Evolutionary conservation across 92 coral and sea anemone genomes (phyloP).

Genomic region (Pocillopora meandrina): DNA sequence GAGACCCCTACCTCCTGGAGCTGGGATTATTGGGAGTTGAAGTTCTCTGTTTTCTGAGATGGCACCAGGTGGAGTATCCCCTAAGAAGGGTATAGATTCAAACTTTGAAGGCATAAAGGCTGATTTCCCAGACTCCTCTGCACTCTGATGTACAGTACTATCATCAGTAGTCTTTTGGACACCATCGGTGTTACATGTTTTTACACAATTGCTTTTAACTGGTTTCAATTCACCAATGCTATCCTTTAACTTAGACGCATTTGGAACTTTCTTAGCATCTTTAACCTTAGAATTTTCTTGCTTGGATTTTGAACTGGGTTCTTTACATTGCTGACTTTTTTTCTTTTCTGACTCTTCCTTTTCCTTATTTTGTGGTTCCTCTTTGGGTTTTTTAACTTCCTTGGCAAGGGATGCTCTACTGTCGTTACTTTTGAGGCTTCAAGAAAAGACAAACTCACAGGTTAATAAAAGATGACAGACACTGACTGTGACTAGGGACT

Average conservation of each 20-base stretch:
- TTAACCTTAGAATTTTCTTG: neutral
- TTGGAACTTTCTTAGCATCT: neutral
- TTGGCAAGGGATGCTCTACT: neutral
- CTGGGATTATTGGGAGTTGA: neutral
- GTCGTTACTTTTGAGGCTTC: neutral
- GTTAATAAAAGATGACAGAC: neutral
- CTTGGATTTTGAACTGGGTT: neutral
- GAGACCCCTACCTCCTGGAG: neutral
- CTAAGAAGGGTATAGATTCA: slow-evolving; percentile 42
- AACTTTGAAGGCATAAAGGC: slow-evolving; percentile 9
- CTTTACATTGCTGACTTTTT: neutral
- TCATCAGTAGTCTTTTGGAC: neutral
- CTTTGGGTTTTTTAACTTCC: slow-evolving; percentile 11
- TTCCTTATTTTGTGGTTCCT: neutral
- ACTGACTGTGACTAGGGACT: too few species aligned
- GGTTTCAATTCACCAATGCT: neutral
- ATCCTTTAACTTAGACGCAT: neutral
- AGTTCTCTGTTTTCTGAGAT: neutral
- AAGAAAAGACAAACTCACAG: neutral
- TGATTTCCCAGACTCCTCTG: neutral
- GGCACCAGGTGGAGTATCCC: slow-evolving; percentile 19
- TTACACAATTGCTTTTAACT: neutral
- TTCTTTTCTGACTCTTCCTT: neutral
- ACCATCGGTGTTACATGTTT: neutral
- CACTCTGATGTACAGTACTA: neutral